Evolutionary conservation across 2,888 invertebrate species (phyloP), one percentile per base, ranked within the genome.

Genomic region (Syrista parreyssii): DNA sequence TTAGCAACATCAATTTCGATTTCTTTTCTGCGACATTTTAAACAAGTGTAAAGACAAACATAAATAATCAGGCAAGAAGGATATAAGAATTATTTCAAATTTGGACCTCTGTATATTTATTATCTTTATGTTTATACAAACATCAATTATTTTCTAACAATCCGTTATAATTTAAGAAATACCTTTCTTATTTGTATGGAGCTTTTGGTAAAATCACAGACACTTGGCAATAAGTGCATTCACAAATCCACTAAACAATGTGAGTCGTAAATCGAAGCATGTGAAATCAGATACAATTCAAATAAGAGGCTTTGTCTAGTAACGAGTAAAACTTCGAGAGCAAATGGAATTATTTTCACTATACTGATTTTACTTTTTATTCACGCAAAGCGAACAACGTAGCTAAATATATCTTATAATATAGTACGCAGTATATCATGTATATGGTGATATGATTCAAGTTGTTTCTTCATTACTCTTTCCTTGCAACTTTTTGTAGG

Each of bases 111-210:
- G 1, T 23, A 23, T 9, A 9, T 23, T 23, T 23, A 55, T 23
- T 9, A 23, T 55, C 6, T 55, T 55, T 55, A 55, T 55, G 23
- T 55, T 55, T 55, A 55, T 55, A 55, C 23, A 55, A 55, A 55
- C 55, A 23, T 55, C 55, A 55, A 55, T 23, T 55, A 55, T 23
- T 55, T 15, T 55, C 6, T 75, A 78, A 78, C 78, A 78, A 75
- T 78, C 78, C 78, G 75, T 68, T 78, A 78, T 55, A 75, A 75
- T 32, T 68, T 72, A 55, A 68, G 73, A 78, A 55, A 75, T 78
- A 68, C 34, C 75, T n/a, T 55, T 75, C 68, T 72, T 55, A 75
- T 32, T 32, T 40, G n/a, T 55, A 71, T 31, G 15, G 36, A 30
- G 31, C 15, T 32, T 11, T 34, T 32, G 33, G 74, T 12, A 74